Conservation (phyloP, 2,797 vertebrate genomes). For the Mormyrops boulengeri region DNA sequence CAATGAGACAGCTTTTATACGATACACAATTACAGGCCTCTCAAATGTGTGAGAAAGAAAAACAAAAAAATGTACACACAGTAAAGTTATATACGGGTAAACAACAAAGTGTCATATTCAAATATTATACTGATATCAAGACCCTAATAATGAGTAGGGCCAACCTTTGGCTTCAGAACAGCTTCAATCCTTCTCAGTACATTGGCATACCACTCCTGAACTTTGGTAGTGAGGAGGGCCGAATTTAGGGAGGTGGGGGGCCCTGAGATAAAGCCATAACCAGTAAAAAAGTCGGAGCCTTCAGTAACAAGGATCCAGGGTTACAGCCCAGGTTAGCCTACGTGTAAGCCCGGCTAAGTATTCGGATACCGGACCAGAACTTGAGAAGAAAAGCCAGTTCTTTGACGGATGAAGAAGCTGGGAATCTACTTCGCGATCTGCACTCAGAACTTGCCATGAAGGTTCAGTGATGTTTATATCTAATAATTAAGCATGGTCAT, state of each 20-base stretch:
- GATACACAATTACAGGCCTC: background rate
- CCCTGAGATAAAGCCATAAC: background rate
- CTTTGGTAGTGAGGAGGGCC: background rate
- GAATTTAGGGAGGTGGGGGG: background rate
- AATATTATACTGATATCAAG: background rate
- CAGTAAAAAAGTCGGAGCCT: background rate
- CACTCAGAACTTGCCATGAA: background rate
- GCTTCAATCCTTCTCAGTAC: background rate
- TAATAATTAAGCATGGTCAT: background rate
- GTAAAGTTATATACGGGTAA: background rate
- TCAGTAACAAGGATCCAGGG: background rate
- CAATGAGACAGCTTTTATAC: background rate
- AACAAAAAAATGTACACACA: background rate
- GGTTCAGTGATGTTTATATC: constrained; percentile 1
- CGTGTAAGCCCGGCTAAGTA: background rate
- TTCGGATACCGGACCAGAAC: background rate
- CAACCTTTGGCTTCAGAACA: background rate
- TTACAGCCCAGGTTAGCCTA: background rate
- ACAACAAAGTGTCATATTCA: background rate
- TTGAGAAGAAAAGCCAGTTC: background rate
- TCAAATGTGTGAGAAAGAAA: background rate
- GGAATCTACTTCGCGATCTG: background rate
- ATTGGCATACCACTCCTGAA: background rate
- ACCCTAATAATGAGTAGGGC: background rate
- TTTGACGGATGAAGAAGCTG: background rate